Evolutionary conservation across 2,888 invertebrate species (phyloP).

Genomic region (Mimas tiliae): DNA sequence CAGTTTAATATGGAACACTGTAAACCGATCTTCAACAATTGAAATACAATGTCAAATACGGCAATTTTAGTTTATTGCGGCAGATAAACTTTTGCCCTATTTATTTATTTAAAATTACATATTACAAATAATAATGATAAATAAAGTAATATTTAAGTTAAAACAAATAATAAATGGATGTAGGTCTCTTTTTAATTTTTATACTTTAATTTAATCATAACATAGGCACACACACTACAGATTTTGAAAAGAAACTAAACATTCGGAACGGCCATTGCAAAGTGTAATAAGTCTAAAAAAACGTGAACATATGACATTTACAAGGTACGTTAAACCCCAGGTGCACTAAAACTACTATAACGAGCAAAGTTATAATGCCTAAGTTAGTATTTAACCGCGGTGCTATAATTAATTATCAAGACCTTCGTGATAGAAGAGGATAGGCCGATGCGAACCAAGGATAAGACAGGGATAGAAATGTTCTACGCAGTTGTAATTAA

Average conservation of each 20-base stretch:
- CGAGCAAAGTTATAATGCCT: slow-evolving; percentile 47
- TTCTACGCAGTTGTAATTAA: slow-evolving; percentile 53
- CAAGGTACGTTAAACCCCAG: slow-evolving; percentile 34
- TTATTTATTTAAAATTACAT: no score
- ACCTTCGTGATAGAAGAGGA: slow-evolving; percentile 49
- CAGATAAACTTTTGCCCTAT: no score
- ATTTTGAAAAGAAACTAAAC: background rate
- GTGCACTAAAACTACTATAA: slow-evolving; percentile 46
- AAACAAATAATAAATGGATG: no score
- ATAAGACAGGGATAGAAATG: slow-evolving; percentile 47
- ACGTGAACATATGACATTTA: background rate
- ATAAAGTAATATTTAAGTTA: no score
- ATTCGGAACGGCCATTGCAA: background rate
- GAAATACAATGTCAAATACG: background rate
- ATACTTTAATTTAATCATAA: no score
- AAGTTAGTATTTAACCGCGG: slow-evolving; percentile 47
- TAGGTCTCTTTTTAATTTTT: no score
- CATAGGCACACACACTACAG: no score
- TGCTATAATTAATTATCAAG: slow-evolving; percentile 43
- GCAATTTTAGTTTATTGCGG: background rate
- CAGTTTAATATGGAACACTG: background rate
- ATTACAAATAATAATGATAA: no score
- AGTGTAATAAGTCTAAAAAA: background rate
- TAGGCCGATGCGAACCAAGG: slow-evolving; percentile 35
- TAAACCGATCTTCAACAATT: background rate